Percentiles rank a stretch among this genome's conserved stretches.
Evolutionary conservation across 2,888 invertebrate genomes (phyloP).

Genomic region (Teinopalpus imperialis): DNA sequence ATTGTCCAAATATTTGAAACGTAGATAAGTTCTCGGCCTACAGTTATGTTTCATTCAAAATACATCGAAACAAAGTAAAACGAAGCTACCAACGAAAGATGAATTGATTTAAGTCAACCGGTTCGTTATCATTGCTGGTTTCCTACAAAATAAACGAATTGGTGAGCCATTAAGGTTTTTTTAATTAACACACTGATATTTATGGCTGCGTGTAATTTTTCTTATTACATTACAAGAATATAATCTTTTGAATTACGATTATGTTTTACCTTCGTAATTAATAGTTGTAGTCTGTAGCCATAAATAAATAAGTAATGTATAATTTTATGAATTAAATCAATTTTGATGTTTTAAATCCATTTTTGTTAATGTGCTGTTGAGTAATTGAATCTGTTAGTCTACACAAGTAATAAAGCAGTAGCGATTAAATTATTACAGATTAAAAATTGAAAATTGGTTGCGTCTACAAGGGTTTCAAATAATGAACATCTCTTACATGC

Average conservation of each 20-base stretch:
- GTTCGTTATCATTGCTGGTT: conserved; percentile 55
- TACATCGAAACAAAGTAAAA: conserved; percentile 44
- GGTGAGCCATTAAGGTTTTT: conserved; percentile 56
- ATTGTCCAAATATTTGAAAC: no score
- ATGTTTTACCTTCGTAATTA: conserved; percentile 48
- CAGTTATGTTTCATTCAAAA: conserved; percentile 21
- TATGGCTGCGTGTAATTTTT: conserved; percentile 63
- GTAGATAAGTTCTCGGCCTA: background rate
- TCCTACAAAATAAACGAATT: conserved; percentile 58
- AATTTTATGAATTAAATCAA: conserved; percentile 24
- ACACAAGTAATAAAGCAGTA: conserved; percentile 12
- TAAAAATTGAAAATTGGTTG: conserved; percentile 12
- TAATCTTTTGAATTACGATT: conserved; percentile 59
- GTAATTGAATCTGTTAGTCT: conserved; percentile 19
- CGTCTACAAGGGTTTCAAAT: conserved; percentile 4
- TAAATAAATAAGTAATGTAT: conserved; percentile 37
- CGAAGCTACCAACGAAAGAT: conserved; percentile 59
- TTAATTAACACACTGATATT: conserved; percentile 71
- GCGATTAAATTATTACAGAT: conserved; percentile 14
- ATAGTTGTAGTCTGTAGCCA: conserved; percentile 38
- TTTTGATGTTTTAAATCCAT: conserved; percentile 12
- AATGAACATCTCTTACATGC: conserved; percentile 1
- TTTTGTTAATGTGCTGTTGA: conserved; percentile 18
- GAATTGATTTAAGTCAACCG: conserved; percentile 60
- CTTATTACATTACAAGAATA: conserved; percentile 48